Evolutionary conservation across 2,113 vertebrate genomes (phyloP), one percentile per base, ranked within the genome.

Genomic region (Poecile atricapillus): DNA sequence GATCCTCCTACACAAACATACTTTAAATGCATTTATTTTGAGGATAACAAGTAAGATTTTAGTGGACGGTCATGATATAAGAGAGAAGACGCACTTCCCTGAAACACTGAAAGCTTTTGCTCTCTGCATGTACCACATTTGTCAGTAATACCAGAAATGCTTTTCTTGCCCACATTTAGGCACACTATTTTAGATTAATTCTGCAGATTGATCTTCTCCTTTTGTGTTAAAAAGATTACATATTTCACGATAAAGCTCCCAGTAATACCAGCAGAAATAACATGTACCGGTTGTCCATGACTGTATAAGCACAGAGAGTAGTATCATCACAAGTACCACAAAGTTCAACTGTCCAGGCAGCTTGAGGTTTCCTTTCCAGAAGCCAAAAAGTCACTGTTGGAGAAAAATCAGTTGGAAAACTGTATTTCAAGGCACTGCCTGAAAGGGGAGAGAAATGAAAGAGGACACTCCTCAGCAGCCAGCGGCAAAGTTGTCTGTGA

Each of bases 1-100:
- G 56, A 92, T 86, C 92, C 93, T 95, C 85, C 92, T 56, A 94
- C 90, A 87, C 79, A 94, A 93, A 70, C 52, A 81, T 64, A 70
- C 23, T 91, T 78, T 28, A 81, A 88, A 86, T 86, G 65, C 37
- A 86, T 83, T 96, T 93, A 79, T 95, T 95, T 70, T 86, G 71
- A 86, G 94, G 44, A 94, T 2, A 85, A 58, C 17, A 86, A 85
- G 35, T 15, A 70, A 65, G 47, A 75, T 41, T 77, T n/a, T 86
- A 83, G 47, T 60, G 62, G 93, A 49, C 33, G 49, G 14, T 16
- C 52, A 70, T 8, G 7, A 59, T 19, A 58, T 6, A 68, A 33
- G 60, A 46, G 76, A 95, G 64, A 86, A 94, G 58, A 74, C 65
- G 43, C 31, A 50, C 11, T 75, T 86, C 33, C 56, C 60, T 77